These are phyloP conservation scores for Dicranocentrus wangi DNA, from an alignment of 2,888 invertebrate genomes.

Conservation along the genomic window DNA sequence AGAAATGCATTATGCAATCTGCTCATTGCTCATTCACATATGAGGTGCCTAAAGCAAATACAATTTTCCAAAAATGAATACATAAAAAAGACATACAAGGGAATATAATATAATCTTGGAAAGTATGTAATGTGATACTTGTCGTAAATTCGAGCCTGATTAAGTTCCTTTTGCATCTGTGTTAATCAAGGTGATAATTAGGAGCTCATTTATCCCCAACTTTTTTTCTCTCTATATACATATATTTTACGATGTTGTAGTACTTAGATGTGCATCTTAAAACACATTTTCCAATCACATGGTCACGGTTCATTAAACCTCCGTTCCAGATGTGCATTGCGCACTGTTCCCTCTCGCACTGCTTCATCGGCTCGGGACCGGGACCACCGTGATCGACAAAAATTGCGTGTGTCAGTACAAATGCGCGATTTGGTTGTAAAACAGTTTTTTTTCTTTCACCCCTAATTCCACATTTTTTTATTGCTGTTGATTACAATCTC, in stretches of 20 bases:
- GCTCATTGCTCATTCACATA: neutral
- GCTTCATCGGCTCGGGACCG: constrained; percentile 7
- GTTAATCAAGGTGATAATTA: constrained; percentile 21
- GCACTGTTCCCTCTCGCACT: neutral
- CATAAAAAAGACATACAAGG: too few species aligned
- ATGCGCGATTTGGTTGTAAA: neutral
- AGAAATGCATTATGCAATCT: too few species aligned
- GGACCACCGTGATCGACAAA: neutral
- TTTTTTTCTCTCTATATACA: neutral
- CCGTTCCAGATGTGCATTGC: neutral
- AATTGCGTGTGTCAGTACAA: neutral
- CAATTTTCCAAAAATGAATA: too few species aligned
- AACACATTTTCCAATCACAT: neutral
- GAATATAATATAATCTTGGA: too few species aligned
- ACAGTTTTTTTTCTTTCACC: neutral
- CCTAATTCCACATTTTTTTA: constrained; percentile 27
- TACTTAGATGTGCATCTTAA: neutral
- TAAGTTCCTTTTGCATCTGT: constrained; percentile 7
- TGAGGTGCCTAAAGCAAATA: too few species aligned
- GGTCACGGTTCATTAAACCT: constrained; percentile 10
- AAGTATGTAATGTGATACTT: too few species aligned
- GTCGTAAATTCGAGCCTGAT: constrained; percentile 21
- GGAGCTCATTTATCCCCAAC: neutral
- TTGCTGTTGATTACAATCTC: constrained; percentile 43
- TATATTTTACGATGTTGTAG: neutral